Evolutionary conservation across 2,113 vertebrate genomes (phyloP).

Genomic region (Cariama cristata): DNA sequence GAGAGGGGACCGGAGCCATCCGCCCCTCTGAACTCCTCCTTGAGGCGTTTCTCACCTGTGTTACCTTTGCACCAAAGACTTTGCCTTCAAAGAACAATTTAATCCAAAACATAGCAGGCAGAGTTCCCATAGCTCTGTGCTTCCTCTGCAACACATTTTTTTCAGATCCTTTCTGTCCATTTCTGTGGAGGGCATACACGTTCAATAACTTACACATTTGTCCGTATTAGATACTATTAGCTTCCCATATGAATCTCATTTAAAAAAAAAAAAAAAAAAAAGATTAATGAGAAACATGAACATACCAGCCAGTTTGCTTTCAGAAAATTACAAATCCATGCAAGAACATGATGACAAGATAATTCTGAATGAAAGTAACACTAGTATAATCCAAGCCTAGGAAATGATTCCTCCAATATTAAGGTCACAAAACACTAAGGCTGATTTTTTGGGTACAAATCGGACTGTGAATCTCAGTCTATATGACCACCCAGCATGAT

Average conservation of each 20-base stretch:
- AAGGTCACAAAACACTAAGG: neutral
- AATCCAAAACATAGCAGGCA: neutral
- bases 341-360: slow-evolving; percentile 36
- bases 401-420: neutral
- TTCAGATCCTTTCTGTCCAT: neutral
- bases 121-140: neutral
- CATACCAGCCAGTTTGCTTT: slow-evolving; percentile 1
- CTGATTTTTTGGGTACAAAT: neutral
- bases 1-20: neutral
- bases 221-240: neutral
- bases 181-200: neutral
- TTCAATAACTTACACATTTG: neutral
- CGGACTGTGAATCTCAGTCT: neutral
- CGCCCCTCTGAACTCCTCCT: rapidly evolving
- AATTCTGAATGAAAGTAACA: slow-evolving; percentile 36
- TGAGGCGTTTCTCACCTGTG: neutral
- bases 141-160: neutral
- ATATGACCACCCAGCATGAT: neutral
- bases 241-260: neutral
- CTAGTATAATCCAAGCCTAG: neutral
- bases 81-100: neutral
- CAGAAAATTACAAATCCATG: slow-evolving; percentile 35
- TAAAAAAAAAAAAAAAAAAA: neutral
- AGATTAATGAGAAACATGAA: neutral
- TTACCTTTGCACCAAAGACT: neutral